Evolutionary conservation across 2,797 vertebrate genomes (phyloP), one percentile per base, ranked within the genome.

Genomic region (Catostomus latipinnis): DNA sequence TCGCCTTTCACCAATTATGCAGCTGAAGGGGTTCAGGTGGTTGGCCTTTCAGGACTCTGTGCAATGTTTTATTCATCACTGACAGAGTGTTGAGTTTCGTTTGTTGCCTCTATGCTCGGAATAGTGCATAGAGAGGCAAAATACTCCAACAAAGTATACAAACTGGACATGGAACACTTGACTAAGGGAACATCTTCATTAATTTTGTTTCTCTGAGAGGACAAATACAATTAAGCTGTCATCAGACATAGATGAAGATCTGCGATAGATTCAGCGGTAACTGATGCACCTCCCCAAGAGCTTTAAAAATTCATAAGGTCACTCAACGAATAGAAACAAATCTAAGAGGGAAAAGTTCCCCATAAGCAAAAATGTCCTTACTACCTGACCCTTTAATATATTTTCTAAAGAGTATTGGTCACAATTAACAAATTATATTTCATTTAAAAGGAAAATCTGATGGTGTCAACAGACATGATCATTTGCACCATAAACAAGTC

Each of bases 1-100:
- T 91, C 91, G 87, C 92, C 92, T 93, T 93, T 94, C 93, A 93
- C 88, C 93, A 91, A 90, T 92, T 93, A 88, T 89, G 84, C 92
- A 90, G 85, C 92, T 88, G 90, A 89, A 85, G 87, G 82, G 86
- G 81, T 92, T 90, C 89, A 78, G 85, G 88, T 91, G 90, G 91
- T 90, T 89, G 81, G 87, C 87, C 88, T 86, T 80, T 86, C 87
- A 83, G 88, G 87, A 83, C 89, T 84, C 83, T 18, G 43, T 7
- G 14, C 77, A 71, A 94, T 95, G 87, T 91, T 94, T 95, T 91
- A 95, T 95, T 94, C 10, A 95, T 92, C 71, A 84, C 78, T 62
- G 34, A 34, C 34, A 34, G 87, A 67, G 71, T 78, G 88, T 95
- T 87, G 76, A 74, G 88, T 95, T 94, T 92, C 94, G 87, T 86